Evolutionary conservation across 2,113 vertebrate species (phyloP), one percentile per base, ranked within the genome.

Genomic region (Oryzias celebensis): DNA sequence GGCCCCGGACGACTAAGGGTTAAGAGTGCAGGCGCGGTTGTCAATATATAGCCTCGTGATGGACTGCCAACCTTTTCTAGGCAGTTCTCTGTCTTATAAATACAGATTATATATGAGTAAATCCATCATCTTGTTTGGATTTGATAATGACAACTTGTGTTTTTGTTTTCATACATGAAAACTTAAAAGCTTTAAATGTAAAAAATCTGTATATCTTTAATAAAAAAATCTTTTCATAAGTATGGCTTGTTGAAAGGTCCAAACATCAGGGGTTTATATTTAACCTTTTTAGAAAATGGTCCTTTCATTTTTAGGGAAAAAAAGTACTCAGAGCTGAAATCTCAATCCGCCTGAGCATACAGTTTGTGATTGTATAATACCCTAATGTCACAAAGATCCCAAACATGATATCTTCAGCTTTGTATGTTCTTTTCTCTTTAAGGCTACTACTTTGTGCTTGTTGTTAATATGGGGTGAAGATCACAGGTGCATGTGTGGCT

Each of bases 391-490:
- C 45, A 17, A 51, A 7, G 6, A 12, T 49, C 49, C 64, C 20
- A 53, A 28, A 47, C 43, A 41, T n/a, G 4, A 54, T 26, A 31
- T 55, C 22, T 55, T 47, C 65, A 52, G 58, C 12, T 71, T 50
- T 71, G 24, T 55, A 65, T 48, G 41, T 78, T 56, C 24, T 16
- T 28, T 58, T 8, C 24, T 20, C 47, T 58, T 28, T 50, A 15
- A 41, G 18, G 62, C 47, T 50, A 46, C 8, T 28, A 31, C 17
- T 41, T 55, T 18, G 45, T 18, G 67, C 58, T 82, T 59, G 51
- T 52, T 55, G 70, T 72, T 94, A 97, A 84, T 96, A 98, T 49
- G 95, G 96, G 0, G 95, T 89, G 48, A 98, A 97, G 79, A 98
- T 91, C 1, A 98, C 93, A 60, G 95, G 93, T 41, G 93, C 83